phyloP scores from a whole-genome alignment of 2,797 vertebrate species.

The Phrynocephalus vlangalii region DNA sequence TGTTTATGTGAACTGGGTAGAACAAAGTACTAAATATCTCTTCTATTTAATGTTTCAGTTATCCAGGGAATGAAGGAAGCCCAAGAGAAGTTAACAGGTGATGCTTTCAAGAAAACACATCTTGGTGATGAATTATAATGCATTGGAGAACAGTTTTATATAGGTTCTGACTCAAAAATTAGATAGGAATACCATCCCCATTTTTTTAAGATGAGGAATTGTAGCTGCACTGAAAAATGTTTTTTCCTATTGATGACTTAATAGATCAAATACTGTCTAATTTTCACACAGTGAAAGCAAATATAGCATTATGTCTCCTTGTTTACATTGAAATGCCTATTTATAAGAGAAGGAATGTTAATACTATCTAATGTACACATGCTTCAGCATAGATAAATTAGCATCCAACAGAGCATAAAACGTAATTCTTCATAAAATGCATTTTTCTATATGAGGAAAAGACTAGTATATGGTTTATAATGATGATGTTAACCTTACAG shows the following conservation, averaged over 20 bases:
- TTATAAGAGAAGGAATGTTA: constrained; percentile 50
- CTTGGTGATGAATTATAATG: constrained; percentile 85
- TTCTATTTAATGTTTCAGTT: constrained; percentile 79
- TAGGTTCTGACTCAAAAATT: constrained; percentile 54
- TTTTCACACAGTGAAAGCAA: constrained; percentile 54
- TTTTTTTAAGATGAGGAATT: constrained; percentile 56
- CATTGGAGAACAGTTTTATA: constrained; percentile 33
- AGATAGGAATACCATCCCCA: constrained; percentile 44
- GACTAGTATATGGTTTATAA: constrained; percentile 38
- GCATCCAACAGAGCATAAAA: constrained; percentile 30
- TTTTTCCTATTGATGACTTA: constrained; percentile 47
- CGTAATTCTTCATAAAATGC: background rate
- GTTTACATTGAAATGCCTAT: constrained; percentile 53
- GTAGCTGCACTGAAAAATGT: constrained; percentile 57
- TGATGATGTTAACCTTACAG: constrained; percentile 46
- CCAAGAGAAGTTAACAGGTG: constrained; percentile 93
- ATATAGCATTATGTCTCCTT: constrained; percentile 56
- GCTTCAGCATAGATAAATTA: constrained; percentile 38
- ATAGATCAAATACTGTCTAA: constrained; percentile 62
- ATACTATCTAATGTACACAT: background rate
- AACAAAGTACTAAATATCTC: constrained; percentile 16
- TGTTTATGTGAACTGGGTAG: constrained; percentile 26
- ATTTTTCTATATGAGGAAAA: constrained; percentile 30
- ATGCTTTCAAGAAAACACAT: constrained; percentile 84
- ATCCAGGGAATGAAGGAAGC: constrained; percentile 94